Conservation (phyloP, 2,888 invertebrate genomes). For the Himalopsyche anomala region DNA sequence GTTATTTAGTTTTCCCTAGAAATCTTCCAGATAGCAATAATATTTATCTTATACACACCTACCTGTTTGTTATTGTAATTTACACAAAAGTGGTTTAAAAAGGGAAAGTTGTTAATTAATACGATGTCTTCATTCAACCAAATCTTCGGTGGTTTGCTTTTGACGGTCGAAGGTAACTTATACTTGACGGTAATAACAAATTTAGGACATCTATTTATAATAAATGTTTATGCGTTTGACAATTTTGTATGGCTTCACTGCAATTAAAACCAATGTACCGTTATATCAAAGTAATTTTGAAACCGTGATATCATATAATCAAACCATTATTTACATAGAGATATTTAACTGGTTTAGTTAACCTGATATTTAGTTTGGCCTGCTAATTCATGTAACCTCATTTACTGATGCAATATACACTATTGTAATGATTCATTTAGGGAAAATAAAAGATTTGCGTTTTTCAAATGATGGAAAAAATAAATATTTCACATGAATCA, state of each 20-base stretch:
- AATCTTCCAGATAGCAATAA: background rate
- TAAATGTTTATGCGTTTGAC: background rate
- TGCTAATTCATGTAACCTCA: too few relatives aligned
- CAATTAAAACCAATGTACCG: too few relatives aligned
- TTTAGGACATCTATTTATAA: background rate
- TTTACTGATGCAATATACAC: too few relatives aligned
- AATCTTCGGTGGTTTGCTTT: background rate
- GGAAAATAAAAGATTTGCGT: too few relatives aligned
- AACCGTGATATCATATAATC: too few relatives aligned
- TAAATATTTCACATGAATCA: too few relatives aligned
- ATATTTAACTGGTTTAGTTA: too few relatives aligned
- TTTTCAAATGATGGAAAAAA: too few relatives aligned
- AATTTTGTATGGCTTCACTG: background rate
- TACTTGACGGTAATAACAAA: background rate
- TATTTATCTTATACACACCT: background rate
- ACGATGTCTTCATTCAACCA: slow-evolving; percentile 7
- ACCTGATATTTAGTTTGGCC: too few relatives aligned
- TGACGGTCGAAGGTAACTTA: background rate
- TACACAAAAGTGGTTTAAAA: background rate
- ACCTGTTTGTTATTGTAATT: slow-evolving; percentile 1
- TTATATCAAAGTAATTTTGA: too few relatives aligned
- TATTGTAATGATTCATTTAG: too few relatives aligned
- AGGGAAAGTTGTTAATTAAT: slow-evolving; percentile 26
- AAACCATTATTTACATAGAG: too few relatives aligned
- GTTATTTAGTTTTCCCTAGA: background rate